phyloP scores from a whole-genome alignment of 2,797 vertebrate species.

The Acipenser transmontanus region DNA sequence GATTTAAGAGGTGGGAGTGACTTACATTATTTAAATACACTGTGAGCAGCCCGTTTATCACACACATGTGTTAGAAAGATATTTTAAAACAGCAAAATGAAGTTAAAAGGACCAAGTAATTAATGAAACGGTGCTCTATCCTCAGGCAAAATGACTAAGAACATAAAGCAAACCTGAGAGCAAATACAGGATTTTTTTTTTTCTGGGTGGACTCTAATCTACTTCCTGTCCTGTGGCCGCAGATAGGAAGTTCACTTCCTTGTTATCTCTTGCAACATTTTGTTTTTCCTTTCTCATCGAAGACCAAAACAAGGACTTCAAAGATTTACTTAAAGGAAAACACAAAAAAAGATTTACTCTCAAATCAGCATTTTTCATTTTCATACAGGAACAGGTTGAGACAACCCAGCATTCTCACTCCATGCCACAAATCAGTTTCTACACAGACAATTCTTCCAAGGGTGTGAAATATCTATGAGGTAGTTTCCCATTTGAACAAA shows the following conservation, averaged over 20 bases:
- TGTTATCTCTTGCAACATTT: constrained; percentile 48
- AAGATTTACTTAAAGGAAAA: constrained; percentile 34
- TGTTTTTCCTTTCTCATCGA: constrained; percentile 41
- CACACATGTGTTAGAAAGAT: background rate
- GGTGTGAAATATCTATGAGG: too few relatives aligned
- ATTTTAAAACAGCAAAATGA: background rate
- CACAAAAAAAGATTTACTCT: constrained; percentile 26
- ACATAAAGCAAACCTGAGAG: background rate
- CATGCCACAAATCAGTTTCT: background rate
- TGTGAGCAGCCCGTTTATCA: constrained; percentile 4
- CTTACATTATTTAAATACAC: too few relatives aligned
- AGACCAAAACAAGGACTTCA: constrained; percentile 31
- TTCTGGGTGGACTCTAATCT: constrained; percentile 30
- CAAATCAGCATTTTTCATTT: constrained; percentile 9
- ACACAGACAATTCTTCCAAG: too few relatives aligned
- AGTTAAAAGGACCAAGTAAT: too few relatives aligned
- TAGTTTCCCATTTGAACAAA: too few relatives aligned
- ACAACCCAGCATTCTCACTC: background rate
- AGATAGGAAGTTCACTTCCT: constrained; percentile 51
- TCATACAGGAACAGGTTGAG: background rate
- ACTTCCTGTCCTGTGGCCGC: constrained; percentile 49
- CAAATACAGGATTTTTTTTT: constrained; percentile 8
- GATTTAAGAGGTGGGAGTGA: background rate
- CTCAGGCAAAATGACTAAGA: background rate
- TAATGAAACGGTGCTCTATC: background rate